A percentile compares a stretch with the other conserved stretches of the same genome.
Conservation (phyloP, 2,113 vertebrate species). For the Carettochelys insculpta region DNA sequence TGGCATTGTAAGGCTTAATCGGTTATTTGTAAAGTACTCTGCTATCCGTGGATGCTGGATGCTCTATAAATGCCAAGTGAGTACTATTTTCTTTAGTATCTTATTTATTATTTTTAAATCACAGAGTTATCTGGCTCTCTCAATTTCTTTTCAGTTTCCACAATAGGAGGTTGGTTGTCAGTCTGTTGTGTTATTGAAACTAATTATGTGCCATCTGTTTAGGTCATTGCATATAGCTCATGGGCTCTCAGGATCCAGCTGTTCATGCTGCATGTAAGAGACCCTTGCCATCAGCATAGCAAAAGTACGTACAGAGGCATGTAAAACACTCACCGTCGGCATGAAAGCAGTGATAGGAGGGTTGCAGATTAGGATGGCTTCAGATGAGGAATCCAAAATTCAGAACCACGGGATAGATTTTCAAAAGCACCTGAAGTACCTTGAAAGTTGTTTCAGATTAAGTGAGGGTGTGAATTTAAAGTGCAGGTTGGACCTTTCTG, state of each 20-base stretch:
- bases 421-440: background rate
- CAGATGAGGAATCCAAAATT: background rate
- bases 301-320: accelerated
- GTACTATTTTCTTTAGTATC: conserved; percentile 21
- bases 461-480: background rate
- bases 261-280: accelerated
- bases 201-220: background rate
- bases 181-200: conserved; percentile 34
- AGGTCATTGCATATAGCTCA: background rate
- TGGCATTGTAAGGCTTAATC: background rate
- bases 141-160: conserved; percentile 27
- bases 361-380: background rate
- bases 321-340: background rate
- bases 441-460: background rate
- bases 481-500: no score
- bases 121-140: conserved; percentile 1
- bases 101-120: conserved; percentile 25
- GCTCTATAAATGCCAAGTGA: conserved; percentile 68
- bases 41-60: conserved; percentile 55
- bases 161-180: conserved; percentile 42
- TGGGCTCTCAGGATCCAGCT: background rate
- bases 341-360: background rate
- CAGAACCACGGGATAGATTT: background rate
- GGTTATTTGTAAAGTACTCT: conserved; percentile 15
- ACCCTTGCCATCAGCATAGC: background rate